These are phyloP conservation scores for Eupsilia transversa DNA, from an alignment of 2,888 invertebrate genomes.

Conservation along the genomic window DNA sequence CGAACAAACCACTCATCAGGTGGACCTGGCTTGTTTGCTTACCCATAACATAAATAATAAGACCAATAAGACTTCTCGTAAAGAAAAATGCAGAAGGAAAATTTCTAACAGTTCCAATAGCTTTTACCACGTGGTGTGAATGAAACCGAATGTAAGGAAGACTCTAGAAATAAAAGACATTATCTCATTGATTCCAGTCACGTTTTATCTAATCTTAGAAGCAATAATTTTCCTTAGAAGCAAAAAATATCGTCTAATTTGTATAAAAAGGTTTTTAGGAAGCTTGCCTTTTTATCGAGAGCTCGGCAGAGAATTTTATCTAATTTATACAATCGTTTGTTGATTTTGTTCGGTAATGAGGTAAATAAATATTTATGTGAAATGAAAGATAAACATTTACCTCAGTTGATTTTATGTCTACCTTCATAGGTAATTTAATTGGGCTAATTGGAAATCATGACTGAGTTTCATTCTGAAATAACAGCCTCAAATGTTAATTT, in stretches of 20 bases:
- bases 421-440: background rate
- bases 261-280: constrained; percentile 21
- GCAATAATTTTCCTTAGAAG: constrained; percentile 30
- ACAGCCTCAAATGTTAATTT: background rate
- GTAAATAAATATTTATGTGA: background rate
- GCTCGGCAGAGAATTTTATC: background rate
- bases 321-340: constrained; percentile 1
- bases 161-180: background rate
- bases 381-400: background rate
- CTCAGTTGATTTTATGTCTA: background rate
- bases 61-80: background rate
- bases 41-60: background rate
- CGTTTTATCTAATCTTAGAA: constrained; percentile 39
- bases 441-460: background rate
- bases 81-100: too few relatives aligned
- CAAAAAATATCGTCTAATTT: constrained; percentile 48
- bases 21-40: too few relatives aligned
- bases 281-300: constrained; percentile 7
- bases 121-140: background rate
- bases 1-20: background rate
- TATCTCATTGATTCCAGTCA: constrained; percentile 15
- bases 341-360: constrained; percentile 20
- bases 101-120: background rate
- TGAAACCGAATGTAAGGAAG: constrained; percentile 13
- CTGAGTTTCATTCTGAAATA: background rate